Conservation (phyloP, 2,797 vertebrate species). For the Furcifer pardalis region DNA sequence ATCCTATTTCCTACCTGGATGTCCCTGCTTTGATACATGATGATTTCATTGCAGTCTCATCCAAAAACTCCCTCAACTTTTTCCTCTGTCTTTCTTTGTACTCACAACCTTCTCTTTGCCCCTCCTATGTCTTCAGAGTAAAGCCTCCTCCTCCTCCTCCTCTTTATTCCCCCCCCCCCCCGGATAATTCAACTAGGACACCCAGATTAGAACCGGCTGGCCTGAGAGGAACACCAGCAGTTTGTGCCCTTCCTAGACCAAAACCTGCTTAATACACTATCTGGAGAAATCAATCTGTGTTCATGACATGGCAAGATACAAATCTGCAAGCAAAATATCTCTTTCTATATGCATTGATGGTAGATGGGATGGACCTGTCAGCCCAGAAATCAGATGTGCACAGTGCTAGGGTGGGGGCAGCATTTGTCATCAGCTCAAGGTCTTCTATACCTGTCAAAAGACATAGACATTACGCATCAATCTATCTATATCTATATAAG, state of each 20-base stretch:
- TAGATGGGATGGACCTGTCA: too few relatives aligned
- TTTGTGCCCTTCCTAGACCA: neutral
- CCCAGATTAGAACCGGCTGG: neutral
- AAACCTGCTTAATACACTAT: neutral
- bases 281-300: neutral
- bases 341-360: neutral
- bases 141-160: neutral
- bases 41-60: neutral
- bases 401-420: too few relatives aligned
- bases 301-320: neutral
- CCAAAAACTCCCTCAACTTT: neutral
- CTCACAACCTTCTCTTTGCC: neutral
- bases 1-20: neutral
- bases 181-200: constrained; percentile 10
- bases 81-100: neutral
- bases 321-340: neutral
- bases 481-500: too few relatives aligned
- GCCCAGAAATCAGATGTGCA: neutral
- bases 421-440: neutral
- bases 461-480: too few relatives aligned
- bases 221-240: neutral
- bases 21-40: neutral
- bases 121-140: neutral
- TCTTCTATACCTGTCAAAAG: too few relatives aligned
- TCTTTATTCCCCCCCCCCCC: neutral